phyloP scores from a whole-genome alignment of 1,140 invertebrate species.

The Lasioglossum baleicum region DNA sequence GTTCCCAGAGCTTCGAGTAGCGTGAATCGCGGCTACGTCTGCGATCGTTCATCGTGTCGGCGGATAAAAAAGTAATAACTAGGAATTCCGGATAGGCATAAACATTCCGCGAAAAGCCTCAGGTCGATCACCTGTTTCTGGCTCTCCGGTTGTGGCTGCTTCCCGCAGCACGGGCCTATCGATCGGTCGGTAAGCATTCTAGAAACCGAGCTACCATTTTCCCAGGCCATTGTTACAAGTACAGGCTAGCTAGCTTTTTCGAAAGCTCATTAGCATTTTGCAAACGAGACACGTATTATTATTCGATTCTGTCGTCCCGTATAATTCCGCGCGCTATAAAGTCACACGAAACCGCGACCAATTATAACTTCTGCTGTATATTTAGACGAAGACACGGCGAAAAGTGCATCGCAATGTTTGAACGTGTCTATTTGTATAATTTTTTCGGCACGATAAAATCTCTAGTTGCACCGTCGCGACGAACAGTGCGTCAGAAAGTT shows the following conservation, averaged over 20 bases:
- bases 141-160: slow-evolving; percentile 43
- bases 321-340: not conserved
- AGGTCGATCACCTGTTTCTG: slow-evolving; percentile 61
- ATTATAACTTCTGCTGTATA: slow-evolving; percentile 9
- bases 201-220: slow-evolving; percentile 58
- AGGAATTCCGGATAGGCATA: slow-evolving; percentile 1
- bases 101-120: slow-evolving; percentile 54
- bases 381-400: not conserved
- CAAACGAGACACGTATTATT: slow-evolving; percentile 1
- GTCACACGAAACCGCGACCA: slow-evolving; percentile 5
- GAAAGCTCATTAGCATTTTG: slow-evolving; percentile 30
- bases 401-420: not conserved
- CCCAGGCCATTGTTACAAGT: slow-evolving; percentile 51
- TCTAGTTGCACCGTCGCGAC: no score
- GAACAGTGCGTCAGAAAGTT: no score
- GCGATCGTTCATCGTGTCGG: not conserved
- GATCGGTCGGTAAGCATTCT: slow-evolving; percentile 57
- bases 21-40: not conserved
- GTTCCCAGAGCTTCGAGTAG: not conserved
- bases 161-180: slow-evolving; percentile 54
- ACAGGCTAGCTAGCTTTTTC: slow-evolving; percentile 33
- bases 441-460: no score
- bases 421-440: not conserved
- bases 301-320: not conserved
- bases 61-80: not conserved